phyloP scores from a whole-genome alignment of 2,888 invertebrate genomes.

The Melanotus villosus region DNA sequence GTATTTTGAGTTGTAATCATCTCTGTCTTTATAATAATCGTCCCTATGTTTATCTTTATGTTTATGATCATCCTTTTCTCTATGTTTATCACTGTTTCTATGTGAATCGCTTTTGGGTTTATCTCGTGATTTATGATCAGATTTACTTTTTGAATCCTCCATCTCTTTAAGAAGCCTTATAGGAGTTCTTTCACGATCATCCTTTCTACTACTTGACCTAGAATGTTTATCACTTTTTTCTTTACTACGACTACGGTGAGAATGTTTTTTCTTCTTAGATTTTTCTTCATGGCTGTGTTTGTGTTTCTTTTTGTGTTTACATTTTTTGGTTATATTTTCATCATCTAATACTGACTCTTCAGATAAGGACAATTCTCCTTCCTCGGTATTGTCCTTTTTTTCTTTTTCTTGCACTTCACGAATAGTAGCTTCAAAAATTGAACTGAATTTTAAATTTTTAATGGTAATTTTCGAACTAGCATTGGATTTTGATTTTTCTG shows the following conservation, averaged over 20 bases:
- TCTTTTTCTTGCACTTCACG: constrained; percentile 46
- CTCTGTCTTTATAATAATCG: constrained; percentile 32
- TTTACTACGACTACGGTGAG: constrained; percentile 34
- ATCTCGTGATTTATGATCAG: constrained; percentile 45
- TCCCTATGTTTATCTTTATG: constrained; percentile 44
- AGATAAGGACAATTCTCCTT: constrained; percentile 26
- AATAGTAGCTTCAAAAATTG: constrained; percentile 71
- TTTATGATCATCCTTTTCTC: constrained; percentile 53
- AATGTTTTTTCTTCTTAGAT: constrained; percentile 39
- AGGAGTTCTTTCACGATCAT: constrained; percentile 16
- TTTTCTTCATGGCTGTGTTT: constrained; percentile 43
- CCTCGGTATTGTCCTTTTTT: constrained; percentile 30
- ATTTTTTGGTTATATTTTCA: constrained; percentile 51
- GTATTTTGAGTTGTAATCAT: constrained; percentile 40
- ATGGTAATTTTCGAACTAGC: constrained; percentile 74
- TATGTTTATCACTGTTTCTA: constrained; percentile 33
- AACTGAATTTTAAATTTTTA: constrained; percentile 78
- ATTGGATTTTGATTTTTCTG: constrained; percentile 63
- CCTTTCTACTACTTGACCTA: constrained; percentile 8
- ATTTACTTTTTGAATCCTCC: constrained; percentile 46
- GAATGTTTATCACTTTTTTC: constrained; percentile 32
- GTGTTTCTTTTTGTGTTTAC: constrained; percentile 44
- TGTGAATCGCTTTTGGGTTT: too few relatives aligned
- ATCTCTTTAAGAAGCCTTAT: constrained; percentile 29
- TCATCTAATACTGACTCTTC: constrained; percentile 24